phyloP scores from a whole-genome alignment of 2,888 invertebrate species.

The Limenitis camilla region DNA sequence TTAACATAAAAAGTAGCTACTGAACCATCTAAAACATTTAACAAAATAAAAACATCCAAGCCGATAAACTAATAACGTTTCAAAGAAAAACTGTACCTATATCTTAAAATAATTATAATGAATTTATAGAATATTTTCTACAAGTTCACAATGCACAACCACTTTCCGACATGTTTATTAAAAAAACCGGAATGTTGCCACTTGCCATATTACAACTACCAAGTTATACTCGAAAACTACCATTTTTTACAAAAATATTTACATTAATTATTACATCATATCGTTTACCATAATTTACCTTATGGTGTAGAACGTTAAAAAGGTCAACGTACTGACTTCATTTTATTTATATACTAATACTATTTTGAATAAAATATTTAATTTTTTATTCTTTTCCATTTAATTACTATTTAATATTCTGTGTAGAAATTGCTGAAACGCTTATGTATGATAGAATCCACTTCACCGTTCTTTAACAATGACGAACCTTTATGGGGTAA shows the following conservation, averaged over 20 bases:
- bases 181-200: constrained; percentile 36
- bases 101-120: constrained; percentile 27
- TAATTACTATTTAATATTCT: too few species aligned
- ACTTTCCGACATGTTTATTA: constrained; percentile 58
- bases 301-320: too few species aligned
- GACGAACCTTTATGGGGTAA: too few species aligned
- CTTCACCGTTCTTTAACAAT: too few species aligned
- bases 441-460: too few species aligned
- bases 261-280: too few species aligned
- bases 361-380: too few species aligned
- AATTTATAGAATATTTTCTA: constrained; percentile 26
- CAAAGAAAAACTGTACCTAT: constrained; percentile 7
- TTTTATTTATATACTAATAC: too few species aligned
- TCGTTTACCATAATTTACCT: not conserved
- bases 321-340: too few species aligned
- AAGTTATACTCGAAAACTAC: not conserved
- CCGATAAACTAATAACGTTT: not conserved
- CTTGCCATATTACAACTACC: constrained; percentile 27
- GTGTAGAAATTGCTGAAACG: too few species aligned
- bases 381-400: too few species aligned
- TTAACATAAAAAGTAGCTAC: constrained; percentile 28
- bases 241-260: not conserved
- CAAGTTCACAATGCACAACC: constrained; percentile 53
- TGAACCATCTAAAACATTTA: constrained; percentile 1
- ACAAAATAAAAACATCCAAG: constrained; percentile 2